Evolutionary conservation across 2,888 invertebrate species (phyloP), one percentile per base, ranked within the genome.

Genomic region (Chouioia cunea): DNA sequence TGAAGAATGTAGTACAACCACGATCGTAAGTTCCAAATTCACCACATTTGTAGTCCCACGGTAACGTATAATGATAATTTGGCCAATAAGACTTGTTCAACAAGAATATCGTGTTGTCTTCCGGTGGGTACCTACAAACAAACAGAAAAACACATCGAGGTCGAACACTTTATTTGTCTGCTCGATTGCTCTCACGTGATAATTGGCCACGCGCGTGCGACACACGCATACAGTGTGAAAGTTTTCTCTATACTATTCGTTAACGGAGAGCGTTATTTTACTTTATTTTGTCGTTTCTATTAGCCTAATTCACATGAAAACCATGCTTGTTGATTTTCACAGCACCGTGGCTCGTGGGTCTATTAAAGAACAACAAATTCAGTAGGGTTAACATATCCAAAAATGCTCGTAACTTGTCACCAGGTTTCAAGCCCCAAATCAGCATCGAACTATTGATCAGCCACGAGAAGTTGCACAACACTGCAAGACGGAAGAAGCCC

Each of bases 41-140:
- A 10, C 93, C 92, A n/a, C 90, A 91, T 80, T 93, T 93, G 85
- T 93, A 95, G 80, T 95, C 95, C 86, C 91, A 90, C 0, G 94
- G 93, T 22, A 93, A 83, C 22, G 93, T 80, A 78, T 95, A 94
- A 80, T 95, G 95, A 80, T 93, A 95, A 73, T 92, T 91, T 0
- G 91, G 90, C 95, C 95, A 95, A 81, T 92, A 91, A 2, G 91
- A 91, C 82, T 92, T 93, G 3, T 89, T 90, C 4, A 94, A 82
- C 59, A 95, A 83, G 82, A 95, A 95, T 10, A 94, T 91, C 74
- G 90, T 86, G 82, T 93, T 93, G 3, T 93, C 91, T 77, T 94
- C 93, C 2, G 89, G 88, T 0, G 92, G 91, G 74, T 87, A 90
- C 80, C 92, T 93, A 79, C 46, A 82, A 86, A n/a, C 50, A 43